phyloP scores from a whole-genome alignment of 2,113 vertebrate genomes.

The Micromys minutus region DNA sequence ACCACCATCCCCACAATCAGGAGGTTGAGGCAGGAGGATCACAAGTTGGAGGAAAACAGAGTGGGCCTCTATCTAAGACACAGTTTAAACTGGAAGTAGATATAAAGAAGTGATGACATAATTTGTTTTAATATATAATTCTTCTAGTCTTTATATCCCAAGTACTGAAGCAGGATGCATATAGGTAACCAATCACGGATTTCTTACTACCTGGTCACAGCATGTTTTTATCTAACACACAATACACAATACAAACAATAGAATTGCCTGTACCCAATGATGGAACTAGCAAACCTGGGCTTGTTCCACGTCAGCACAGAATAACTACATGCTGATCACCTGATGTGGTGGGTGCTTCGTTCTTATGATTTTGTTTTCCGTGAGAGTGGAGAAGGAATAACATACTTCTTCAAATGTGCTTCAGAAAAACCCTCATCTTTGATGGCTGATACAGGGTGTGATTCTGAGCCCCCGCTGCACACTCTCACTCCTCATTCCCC shows the following conservation, averaged over 20 bases:
- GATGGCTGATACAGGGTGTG: neutral
- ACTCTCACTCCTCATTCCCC: no score
- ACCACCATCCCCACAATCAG: neutral
- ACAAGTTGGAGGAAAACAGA: neutral
- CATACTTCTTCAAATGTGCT: constrained; percentile 22
- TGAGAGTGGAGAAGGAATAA: neutral
- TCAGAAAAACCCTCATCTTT: neutral
- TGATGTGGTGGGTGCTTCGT: neutral
- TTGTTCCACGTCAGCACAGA: neutral
- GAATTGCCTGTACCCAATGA: constrained; percentile 35
- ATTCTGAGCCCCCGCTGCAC: no score
- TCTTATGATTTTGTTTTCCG: constrained; percentile 39
- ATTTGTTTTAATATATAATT: constrained; percentile 79
- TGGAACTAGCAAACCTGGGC: neutral
- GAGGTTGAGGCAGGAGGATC: neutral
- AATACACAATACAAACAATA: constrained; percentile 68
- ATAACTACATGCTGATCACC: neutral
- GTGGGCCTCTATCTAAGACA: neutral
- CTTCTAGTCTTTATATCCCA: constrained; percentile 64
- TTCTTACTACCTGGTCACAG: constrained; percentile 67
- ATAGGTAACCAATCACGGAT: constrained; percentile 74
- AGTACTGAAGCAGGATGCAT: constrained; percentile 64
- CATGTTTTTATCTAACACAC: constrained; percentile 57
- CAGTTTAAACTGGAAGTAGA: neutral
- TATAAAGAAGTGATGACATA: constrained; percentile 47